A percentile compares a stretch with the other conserved stretches of the same genome.
phyloP scores from a whole-genome alignment of 2,888 invertebrate species.

The Watsonalla cultraria region DNA sequence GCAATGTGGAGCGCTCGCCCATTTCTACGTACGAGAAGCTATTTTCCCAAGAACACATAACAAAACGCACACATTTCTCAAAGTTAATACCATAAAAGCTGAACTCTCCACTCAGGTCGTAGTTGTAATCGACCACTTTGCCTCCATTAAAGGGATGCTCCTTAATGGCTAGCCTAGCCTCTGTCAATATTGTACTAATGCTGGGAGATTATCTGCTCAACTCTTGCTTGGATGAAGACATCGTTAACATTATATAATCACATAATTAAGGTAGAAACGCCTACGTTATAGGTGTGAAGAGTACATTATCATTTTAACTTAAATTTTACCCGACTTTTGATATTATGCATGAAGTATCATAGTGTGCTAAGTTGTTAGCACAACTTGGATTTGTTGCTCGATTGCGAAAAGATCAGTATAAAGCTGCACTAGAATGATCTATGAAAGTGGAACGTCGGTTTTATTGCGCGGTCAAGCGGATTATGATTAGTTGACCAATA shows the following conservation, averaged over 20 bases:
- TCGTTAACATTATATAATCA: not conserved
- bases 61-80: conserved; percentile 2
- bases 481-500: no score
- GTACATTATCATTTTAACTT: no score
- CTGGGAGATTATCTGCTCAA: conserved; percentile 2
- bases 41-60: not conserved
- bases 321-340: no score
- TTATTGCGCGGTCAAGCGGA: no score
- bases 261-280: conserved; percentile 2
- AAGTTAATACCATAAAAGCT: conserved; percentile 39
- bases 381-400: no score
- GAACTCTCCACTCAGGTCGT: conserved; percentile 52
- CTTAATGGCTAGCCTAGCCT: conserved; percentile 25
- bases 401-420: no score
- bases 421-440: no score
- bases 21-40: not conserved
- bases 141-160: conserved; percentile 48
- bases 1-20: no score
- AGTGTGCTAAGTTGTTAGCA: no score
- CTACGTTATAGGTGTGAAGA: conserved; percentile 3
- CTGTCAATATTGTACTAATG: conserved; percentile 29
- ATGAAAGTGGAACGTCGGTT: no score
- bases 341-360: no score
- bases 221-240: not conserved
- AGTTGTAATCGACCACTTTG: conserved; percentile 63